These are phyloP conservation scores for Charadrius vociferus DNA, from an alignment of 2,113 vertebrate genomes.

Conservation along the genomic window DNA sequence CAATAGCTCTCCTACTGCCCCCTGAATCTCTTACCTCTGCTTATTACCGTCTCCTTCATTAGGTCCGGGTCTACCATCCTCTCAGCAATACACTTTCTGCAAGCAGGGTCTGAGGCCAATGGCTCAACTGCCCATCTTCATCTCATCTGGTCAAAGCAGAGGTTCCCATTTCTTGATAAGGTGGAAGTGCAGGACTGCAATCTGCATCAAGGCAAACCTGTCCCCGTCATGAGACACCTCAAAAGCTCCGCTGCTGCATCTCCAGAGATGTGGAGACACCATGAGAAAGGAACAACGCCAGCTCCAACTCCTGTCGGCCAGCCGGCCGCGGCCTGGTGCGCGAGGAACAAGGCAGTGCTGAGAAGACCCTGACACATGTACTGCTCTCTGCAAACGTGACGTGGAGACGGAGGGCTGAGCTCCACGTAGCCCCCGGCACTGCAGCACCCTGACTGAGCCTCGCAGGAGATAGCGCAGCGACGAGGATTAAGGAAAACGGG, in stretches of 20 bases:
- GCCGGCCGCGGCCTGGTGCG: rapidly evolving
- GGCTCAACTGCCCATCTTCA: background rate
- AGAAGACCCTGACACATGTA: rapidly evolving
- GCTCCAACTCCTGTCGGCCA: background rate
- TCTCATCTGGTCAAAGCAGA: background rate
- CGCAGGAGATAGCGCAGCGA: rapidly evolving
- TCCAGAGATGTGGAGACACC: background rate
- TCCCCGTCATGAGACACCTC: background rate
- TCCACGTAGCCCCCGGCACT: background rate
- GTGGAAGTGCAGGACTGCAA: background rate
- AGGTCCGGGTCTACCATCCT: background rate
- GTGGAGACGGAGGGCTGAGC: background rate
- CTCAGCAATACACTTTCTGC: rapidly evolving
- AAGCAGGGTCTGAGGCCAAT: background rate
- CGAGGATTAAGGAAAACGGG: background rate
- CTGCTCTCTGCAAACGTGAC: rapidly evolving
- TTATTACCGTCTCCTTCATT: rapidly evolving
- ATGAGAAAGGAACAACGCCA: background rate
- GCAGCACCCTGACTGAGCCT: background rate
- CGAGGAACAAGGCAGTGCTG: background rate
- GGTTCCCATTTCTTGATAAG: background rate
- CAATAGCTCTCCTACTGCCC: background rate
- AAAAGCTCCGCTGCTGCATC: background rate
- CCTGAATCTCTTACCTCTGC: background rate
- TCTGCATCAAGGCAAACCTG: background rate